Percentiles rank a stretch among this genome's conserved stretches.
Evolutionary conservation across 1,140 invertebrate species (phyloP).

Genomic region (Temnothorax longispinosus): DNA sequence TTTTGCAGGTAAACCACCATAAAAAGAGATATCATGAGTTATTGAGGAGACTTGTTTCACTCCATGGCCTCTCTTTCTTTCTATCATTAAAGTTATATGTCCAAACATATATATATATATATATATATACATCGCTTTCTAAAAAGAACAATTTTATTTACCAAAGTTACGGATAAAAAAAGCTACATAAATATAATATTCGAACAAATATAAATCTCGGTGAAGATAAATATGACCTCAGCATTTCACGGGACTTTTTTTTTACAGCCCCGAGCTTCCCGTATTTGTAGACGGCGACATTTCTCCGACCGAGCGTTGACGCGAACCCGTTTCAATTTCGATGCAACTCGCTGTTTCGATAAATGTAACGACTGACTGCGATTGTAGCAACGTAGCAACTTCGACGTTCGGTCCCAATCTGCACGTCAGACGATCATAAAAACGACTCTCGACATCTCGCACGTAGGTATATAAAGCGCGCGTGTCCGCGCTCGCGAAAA

Average conservation of each 20-base stretch:
- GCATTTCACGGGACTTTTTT: neutral
- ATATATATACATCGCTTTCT: neutral
- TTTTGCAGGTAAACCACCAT: neutral
- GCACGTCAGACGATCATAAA: slow-evolving; percentile 17
- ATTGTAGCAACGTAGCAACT: slow-evolving; percentile 5
- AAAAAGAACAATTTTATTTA: neutral
- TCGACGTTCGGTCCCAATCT: slow-evolving; percentile 45
- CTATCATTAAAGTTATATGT: neutral
- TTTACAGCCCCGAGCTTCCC: too few species aligned
- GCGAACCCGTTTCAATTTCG: slow-evolving; percentile 5
- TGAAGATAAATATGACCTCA: neutral
- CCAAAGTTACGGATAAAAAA: neutral
- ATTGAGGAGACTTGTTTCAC: neutral
- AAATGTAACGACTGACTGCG: neutral
- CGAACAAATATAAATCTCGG: neutral
- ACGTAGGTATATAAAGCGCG: neutral
- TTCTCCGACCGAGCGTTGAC: slow-evolving; percentile 22
- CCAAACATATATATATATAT: neutral
- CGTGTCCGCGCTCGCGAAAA: slow-evolving; percentile 1
- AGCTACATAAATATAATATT: neutral
- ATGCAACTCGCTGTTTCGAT: neutral
- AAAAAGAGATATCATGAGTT: neutral
- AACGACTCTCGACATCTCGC: slow-evolving; percentile 2
- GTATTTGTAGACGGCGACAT: slow-evolving; percentile 21
- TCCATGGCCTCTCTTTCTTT: neutral